phyloP scores from a whole-genome alignment of 2,888 invertebrate species.

The Megalurothrips usitatus region DNA sequence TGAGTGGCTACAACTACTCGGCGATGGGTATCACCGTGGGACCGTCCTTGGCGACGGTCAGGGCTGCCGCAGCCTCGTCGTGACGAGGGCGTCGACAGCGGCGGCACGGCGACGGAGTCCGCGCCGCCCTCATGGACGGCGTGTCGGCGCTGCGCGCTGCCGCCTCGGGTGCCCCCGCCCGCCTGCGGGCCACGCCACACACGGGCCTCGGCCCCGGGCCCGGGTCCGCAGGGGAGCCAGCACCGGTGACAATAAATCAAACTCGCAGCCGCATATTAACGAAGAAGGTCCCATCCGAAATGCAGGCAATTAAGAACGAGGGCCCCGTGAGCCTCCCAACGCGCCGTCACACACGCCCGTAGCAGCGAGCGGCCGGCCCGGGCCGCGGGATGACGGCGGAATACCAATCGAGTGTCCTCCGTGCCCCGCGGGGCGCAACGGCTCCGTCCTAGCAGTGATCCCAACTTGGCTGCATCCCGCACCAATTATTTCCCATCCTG shows the following conservation, averaged over 20 bases:
- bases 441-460: not conserved
- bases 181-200: no score
- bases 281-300: not conserved
- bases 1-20: no score
- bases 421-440: not conserved
- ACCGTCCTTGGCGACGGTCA: constrained; percentile 1
- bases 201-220: not conserved
- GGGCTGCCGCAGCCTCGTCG: not conserved
- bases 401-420: not conserved
- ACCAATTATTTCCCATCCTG: no score
- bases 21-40: not conserved
- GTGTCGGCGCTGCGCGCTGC: no score
- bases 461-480: not conserved
- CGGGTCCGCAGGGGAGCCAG: not conserved
- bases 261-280: constrained; percentile 4
- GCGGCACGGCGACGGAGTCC: not conserved
- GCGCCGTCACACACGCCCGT: not conserved
- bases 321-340: not conserved
- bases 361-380: not conserved
- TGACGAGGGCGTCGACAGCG: no score
- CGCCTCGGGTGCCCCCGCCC: no score
- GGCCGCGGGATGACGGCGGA: no score
- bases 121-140: no score
- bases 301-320: constrained; percentile 17
- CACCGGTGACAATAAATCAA: constrained; percentile 12